These are phyloP conservation scores for Atrichornis clamosus DNA, from an alignment of 2,113 vertebrate species.

Conservation along the genomic window DNA sequence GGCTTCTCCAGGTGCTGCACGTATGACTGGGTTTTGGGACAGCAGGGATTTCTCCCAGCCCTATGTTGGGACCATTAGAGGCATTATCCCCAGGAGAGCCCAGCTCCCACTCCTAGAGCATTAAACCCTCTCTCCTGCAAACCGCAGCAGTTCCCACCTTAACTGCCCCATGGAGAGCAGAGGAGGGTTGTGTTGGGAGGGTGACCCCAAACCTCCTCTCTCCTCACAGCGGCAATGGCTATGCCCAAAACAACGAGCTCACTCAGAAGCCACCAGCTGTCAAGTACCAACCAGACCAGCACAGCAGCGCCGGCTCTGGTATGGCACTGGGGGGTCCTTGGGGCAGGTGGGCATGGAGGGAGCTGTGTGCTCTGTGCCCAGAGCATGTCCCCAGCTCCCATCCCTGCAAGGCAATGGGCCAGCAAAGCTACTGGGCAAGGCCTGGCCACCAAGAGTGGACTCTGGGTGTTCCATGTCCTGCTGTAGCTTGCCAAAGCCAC, in stretches of 20 bases:
- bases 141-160: not conserved
- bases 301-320: constrained; percentile 47
- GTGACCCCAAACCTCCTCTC: not conserved
- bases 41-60: not conserved
- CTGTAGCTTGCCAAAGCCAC: not conserved
- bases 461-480: not conserved
- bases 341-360: not conserved
- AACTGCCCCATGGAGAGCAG: not conserved
- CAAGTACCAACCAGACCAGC: constrained; percentile 68
- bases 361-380: accelerated
- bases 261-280: constrained; percentile 13
- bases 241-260: constrained; percentile 60
- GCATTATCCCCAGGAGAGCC: not conserved
- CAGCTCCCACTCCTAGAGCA: not conserved
- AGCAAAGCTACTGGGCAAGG: accelerated
- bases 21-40: not conserved
- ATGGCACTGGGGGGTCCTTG: accelerated
- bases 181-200: not conserved
- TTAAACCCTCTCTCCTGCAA: not conserved
- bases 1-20: constrained; percentile 44
- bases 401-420: accelerated
- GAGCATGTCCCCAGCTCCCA: accelerated
- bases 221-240: constrained; percentile 58
- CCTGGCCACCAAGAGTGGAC: not conserved
- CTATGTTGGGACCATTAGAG: accelerated